phyloP scores from a whole-genome alignment of 2,888 invertebrate species.

The Yponomeuta evonymella region DNA sequence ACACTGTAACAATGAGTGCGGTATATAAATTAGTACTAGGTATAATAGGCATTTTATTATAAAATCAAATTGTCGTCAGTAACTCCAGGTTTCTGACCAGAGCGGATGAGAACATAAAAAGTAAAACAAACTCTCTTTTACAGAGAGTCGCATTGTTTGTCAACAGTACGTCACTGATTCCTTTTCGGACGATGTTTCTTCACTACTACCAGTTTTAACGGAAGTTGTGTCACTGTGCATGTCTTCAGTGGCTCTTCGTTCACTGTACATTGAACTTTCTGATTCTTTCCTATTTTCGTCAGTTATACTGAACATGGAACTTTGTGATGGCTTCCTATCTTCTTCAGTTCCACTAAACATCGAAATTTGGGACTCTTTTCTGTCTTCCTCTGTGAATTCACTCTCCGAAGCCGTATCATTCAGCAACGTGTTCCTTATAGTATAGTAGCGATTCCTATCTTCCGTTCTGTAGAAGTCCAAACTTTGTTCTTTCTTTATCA shows the following conservation, averaged over 20 bases:
- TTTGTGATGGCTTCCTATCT: background rate
- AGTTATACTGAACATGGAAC: background rate
- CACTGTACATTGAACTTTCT: background rate
- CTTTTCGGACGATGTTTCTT: background rate
- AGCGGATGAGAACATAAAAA: too few species aligned
- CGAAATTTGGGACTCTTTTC: constrained; percentile 28
- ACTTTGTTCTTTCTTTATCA: constrained; percentile 58
- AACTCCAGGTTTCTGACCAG: too few species aligned
- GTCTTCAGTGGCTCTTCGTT: background rate
- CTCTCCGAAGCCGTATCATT: constrained; percentile 30
- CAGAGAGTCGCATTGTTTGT: background rate
- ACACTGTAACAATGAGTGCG: too few species aligned
- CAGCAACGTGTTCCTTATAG: constrained; percentile 35
- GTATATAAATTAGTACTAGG: too few species aligned
- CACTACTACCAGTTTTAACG: background rate
- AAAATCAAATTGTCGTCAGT: too few species aligned
- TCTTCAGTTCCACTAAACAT: background rate
- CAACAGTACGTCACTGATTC: background rate
- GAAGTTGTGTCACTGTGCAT: background rate
- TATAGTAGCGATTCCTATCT: constrained; percentile 41
- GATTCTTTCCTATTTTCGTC: background rate
- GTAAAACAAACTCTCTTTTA: too few species aligned
- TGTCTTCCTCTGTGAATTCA: constrained; percentile 26
- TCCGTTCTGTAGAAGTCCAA: constrained; percentile 43
- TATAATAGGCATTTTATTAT: too few species aligned